Evolutionary conservation across 2,888 invertebrate genomes (phyloP), one percentile per base, ranked within the genome.

Genomic region (Anagyrus pseudococci): DNA sequence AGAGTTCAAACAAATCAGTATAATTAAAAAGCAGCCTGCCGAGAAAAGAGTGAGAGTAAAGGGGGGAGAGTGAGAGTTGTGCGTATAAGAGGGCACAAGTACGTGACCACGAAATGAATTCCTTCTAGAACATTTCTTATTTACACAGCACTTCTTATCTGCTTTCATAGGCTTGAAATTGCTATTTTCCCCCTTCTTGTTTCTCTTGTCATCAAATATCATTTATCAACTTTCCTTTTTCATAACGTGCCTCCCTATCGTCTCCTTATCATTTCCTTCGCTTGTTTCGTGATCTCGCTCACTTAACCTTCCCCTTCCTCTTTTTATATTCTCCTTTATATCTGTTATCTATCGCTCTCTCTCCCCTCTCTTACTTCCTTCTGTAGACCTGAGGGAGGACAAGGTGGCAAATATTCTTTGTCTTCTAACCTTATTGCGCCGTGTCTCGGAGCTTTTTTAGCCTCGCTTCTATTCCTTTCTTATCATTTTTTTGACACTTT

Each of bases 221-320:
- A 62, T 62, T 62, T 62, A 57, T 62, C 52, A 62, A 54, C 19
- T 26, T 49, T 37, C 22, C 20, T n/a, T 46, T 22, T 53, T 46
- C 43, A 20, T 46, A 37, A 40, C 57, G 49, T 56, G 52, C 47
- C 41, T 25, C 17, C 33, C 29, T 46, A 41, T 23, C 53, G 25
- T 43, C 54, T 48, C 41, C 61, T 50, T 61, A 61, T 55, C 55
- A 55, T 29, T 29, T 29, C 10, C 29, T 10, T 10, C 49, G 58
- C 46, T 49, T 55, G 58, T 58, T 58, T 58, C 54, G 58, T 58
- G 58, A 58, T 58, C 54, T 63, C 63, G 58, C 53, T 58, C 58
- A 58, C 55, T 58, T 48, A 41, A 20, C 15, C 44, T 19, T 17
- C 23, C 52, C 47, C 22, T 43, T 53, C 41, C 47, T 7, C 29